Conservation (phyloP, 2,113 vertebrate genomes). For the Chionodraco myersi region DNA sequence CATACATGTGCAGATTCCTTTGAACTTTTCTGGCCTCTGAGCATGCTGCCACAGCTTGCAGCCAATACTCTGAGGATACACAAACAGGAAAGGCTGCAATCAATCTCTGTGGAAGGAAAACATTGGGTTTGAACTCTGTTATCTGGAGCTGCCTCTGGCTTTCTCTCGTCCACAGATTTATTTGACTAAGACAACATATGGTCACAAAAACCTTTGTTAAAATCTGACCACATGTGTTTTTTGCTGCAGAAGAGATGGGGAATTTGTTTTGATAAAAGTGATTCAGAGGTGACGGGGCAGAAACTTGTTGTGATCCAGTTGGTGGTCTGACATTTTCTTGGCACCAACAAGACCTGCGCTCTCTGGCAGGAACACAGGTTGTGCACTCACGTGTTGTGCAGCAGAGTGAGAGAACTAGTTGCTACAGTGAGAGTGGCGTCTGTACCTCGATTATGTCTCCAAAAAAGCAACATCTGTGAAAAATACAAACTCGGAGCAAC, state of each 20-base stretch:
- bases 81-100: constrained; percentile 47
- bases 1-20: background rate
- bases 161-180: background rate
- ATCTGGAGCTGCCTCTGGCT: constrained; percentile 7
- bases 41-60: constrained; percentile 13
- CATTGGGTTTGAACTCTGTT: constrained; percentile 45
- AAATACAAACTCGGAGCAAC: constrained; percentile 33
- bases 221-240: background rate
- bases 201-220: background rate
- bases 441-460: background rate
- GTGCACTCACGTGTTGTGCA: constrained; percentile 14
- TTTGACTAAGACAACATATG: background rate
- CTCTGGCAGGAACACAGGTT: constrained; percentile 18
- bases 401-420: background rate
- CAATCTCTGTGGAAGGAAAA: constrained; percentile 34
- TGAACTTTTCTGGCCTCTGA: constrained; percentile 3
- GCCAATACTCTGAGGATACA: constrained; percentile 25
- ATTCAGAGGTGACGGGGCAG: constrained; percentile 43
- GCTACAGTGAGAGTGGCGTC: background rate
- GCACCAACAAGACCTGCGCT: constrained; percentile 34
- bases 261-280: constrained; percentile 21
- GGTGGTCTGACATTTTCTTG: constrained; percentile 49
- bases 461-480: constrained; percentile 7
- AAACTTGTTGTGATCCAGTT: constrained; percentile 21
- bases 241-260: background rate